Conservation (phyloP, 2,797 vertebrate genomes). For the Xerus rutilus region DNA sequence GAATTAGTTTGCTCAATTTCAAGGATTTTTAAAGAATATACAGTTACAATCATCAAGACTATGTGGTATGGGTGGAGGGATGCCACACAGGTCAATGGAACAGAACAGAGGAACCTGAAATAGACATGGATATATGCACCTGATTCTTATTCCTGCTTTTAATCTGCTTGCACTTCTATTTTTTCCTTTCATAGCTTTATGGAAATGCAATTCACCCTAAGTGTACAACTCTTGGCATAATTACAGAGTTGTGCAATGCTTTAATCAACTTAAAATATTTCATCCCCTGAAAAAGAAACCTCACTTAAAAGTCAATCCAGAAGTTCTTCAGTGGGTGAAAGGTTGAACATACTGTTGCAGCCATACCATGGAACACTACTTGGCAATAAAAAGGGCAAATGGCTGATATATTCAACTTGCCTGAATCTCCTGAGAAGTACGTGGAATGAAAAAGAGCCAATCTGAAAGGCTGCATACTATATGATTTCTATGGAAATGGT, state of each 20-base stretch:
- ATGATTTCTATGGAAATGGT: not conserved
- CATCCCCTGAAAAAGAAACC: not conserved
- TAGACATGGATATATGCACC: not conserved
- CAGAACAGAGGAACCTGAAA: not conserved
- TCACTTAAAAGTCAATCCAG: not conserved
- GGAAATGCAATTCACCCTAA: not conserved
- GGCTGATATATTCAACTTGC: not conserved
- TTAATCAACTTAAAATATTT: slow-evolving; percentile 44
- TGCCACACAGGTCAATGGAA: not conserved
- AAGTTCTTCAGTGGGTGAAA: not conserved
- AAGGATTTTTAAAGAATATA: not conserved
- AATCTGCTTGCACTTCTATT: not conserved
- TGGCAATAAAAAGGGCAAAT: not conserved
- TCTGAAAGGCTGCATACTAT: not conserved
- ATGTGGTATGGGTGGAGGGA: not conserved
- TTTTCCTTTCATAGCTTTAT: not conserved
- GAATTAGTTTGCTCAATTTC: not conserved
- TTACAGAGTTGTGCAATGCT: not conserved
- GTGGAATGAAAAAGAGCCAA: not conserved
- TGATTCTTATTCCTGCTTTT: not conserved
- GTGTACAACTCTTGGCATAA: not conserved
- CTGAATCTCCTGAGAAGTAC: not conserved
- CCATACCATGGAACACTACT: not conserved
- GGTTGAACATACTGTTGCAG: not conserved
- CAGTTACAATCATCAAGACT: not conserved